Percentiles rank a stretch among this genome's conserved stretches.
Conservation (phyloP, 2,888 invertebrate species). For the Lottia scabra region DNA sequence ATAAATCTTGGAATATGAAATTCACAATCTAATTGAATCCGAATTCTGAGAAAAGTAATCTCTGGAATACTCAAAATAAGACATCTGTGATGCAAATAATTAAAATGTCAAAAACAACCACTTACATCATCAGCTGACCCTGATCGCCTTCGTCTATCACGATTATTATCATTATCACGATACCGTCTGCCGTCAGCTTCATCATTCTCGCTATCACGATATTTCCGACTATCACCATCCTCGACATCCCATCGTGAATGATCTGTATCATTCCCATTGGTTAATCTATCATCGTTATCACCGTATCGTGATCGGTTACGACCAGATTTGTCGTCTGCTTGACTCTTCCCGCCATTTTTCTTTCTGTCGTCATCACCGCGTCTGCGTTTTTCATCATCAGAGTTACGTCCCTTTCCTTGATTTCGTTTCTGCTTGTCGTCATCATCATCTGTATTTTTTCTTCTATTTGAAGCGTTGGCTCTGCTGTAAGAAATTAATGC, state of each 20-base stretch:
- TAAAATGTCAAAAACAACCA: neutral
- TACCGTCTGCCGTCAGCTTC: neutral
- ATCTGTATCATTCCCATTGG: no score
- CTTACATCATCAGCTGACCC: neutral
- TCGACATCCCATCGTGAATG: neutral
- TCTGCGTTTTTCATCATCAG: neutral
- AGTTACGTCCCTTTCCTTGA: neutral
- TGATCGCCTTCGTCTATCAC: neutral
- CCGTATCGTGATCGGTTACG: slow-evolving; percentile 3
- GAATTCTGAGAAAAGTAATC: no score
- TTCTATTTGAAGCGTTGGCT: neutral
- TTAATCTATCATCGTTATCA: slow-evolving; percentile 2
- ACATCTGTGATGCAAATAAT: no score
- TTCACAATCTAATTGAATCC: no score
- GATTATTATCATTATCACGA: slow-evolving; percentile 11
- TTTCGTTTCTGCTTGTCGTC: neutral
- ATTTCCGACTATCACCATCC: neutral
- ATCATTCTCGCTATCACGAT: slow-evolving; percentile 11
- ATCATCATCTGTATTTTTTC: neutral
- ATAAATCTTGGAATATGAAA: no score
- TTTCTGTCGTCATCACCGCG: slow-evolving; percentile 10
- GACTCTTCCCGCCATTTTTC: neutral
- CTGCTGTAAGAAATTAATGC: neutral
- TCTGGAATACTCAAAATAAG: no score
- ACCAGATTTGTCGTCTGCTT: neutral